A percentile compares a stretch with the other conserved stretches of the same genome.
phyloP scores from a whole-genome alignment of 2,113 vertebrate species.

The Orcinus orca region DNA sequence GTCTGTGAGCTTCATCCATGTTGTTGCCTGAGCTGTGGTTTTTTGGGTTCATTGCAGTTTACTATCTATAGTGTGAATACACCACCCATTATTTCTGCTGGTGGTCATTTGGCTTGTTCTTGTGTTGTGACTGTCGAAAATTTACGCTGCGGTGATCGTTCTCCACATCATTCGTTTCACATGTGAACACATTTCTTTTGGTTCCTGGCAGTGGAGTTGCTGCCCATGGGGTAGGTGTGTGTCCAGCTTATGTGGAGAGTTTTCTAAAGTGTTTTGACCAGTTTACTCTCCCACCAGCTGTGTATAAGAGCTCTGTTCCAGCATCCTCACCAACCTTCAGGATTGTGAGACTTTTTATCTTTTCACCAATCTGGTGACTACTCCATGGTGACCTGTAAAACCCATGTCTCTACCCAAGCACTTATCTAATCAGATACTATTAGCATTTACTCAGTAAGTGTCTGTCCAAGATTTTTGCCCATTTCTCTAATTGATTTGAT shows the following conservation, averaged over 20 bases:
- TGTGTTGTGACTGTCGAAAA: neutral
- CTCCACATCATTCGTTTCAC: neutral
- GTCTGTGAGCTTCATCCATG: fast-evolving
- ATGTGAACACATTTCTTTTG: neutral
- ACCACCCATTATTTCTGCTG: neutral
- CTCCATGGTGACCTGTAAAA: neutral
- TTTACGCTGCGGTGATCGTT: neutral
- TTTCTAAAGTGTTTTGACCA: neutral
- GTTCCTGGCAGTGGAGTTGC: neutral
- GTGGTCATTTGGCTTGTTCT: neutral
- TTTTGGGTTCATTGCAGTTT: no score
- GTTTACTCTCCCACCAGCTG: neutral
- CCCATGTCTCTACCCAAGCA: neutral
- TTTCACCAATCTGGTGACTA: neutral
- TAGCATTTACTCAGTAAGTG: neutral
- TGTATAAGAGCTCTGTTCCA: neutral
- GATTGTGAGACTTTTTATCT: neutral
- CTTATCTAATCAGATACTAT: neutral
- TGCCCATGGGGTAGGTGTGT: neutral
- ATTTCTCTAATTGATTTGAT: neutral
- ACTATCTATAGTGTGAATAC: neutral
- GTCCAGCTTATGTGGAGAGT: neutral
- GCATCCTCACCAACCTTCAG: neutral
- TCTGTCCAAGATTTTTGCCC: neutral
- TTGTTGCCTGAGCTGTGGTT: neutral